These are phyloP conservation scores for Catharus bicknelli DNA, from an alignment of 2,113 vertebrate genomes.

Conservation along the genomic window DNA sequence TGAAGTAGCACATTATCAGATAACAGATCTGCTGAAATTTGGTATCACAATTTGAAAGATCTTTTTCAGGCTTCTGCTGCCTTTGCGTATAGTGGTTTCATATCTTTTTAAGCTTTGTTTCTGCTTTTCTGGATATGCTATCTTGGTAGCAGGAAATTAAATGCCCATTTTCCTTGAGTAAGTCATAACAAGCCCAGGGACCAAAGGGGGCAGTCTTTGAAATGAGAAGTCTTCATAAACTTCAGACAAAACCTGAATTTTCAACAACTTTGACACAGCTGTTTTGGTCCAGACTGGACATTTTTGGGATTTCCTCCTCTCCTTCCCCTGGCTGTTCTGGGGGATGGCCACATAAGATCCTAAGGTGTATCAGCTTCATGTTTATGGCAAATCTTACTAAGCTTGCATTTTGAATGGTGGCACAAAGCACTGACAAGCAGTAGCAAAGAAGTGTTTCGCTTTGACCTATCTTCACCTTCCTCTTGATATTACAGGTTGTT, in stretches of 20 bases:
- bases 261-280: not conserved
- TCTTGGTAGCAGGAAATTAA: not conserved
- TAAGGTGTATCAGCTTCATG: not conserved
- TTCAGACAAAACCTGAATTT: not conserved
- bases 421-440: not conserved
- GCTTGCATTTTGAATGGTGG: not conserved
- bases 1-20: not conserved
- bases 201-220: not conserved
- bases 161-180: not conserved
- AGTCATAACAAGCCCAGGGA: not conserved
- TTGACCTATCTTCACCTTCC: not conserved
- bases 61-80: not conserved
- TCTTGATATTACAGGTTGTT: not conserved
- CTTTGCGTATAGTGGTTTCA: not conserved
- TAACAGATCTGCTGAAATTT: not conserved
- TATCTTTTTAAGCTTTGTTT: not conserved
- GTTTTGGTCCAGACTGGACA: not conserved
- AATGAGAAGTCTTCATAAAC: not conserved
- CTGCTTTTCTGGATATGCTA: not conserved
- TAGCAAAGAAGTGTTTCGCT: not conserved
- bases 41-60: not conserved
- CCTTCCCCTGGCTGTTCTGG: fast-evolving
- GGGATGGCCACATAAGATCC: not conserved
- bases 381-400: not conserved
- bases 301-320: not conserved